Evolutionary conservation across 2,888 invertebrate species (phyloP), one percentile per base, ranked within the genome.

Genomic region (Orthosia gothica): DNA sequence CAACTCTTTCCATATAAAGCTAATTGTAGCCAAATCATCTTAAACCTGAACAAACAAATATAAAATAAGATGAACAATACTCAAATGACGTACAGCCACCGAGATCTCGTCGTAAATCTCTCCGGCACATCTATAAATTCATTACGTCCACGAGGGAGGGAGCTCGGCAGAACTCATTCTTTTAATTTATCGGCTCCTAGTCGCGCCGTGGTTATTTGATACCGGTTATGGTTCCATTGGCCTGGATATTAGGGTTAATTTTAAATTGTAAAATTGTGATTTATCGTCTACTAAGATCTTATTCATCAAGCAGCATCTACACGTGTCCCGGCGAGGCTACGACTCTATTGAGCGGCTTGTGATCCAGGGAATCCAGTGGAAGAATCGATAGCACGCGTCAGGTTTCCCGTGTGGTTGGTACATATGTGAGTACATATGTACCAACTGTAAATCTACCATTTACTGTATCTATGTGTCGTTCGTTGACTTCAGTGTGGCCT

Each of bases 141-240:
- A 86, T 86, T 79, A 79, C 66, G 61, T 70, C 67, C 74, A 57
- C 61, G 26, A 73, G 75, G 75, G 32, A 75, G 69, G 79, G 76
- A 84, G 82, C 76, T 61, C 61, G 67, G 63, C 62, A 78, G 74
- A 67, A 50, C 49, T 68, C 70, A 80, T 84, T 86, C 82, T 86
- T 86, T 86, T 79, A 81, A 84, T 86, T 86, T 86, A 86, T 86
- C 61, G 65, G 57, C 62, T 64, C 64, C 52, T 79, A 72, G 61
- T 11, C 15, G 54, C 20, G 18, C 23, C 16, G 45, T 9, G 23
- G 54, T 66, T 72, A 67, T 69, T 68, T 69, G 23, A 81, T 69
- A 52, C 55, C n/a, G 47, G 49, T 50, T 64, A 57, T 65, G 57
- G n/a, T 49, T 58, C 5, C 32, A 49, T 58, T 73, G 74, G 45